Evolutionary conservation across 2,888 invertebrate species (phyloP), one percentile per base, ranked within the genome.

Genomic region (Lepas anatifera): DNA sequence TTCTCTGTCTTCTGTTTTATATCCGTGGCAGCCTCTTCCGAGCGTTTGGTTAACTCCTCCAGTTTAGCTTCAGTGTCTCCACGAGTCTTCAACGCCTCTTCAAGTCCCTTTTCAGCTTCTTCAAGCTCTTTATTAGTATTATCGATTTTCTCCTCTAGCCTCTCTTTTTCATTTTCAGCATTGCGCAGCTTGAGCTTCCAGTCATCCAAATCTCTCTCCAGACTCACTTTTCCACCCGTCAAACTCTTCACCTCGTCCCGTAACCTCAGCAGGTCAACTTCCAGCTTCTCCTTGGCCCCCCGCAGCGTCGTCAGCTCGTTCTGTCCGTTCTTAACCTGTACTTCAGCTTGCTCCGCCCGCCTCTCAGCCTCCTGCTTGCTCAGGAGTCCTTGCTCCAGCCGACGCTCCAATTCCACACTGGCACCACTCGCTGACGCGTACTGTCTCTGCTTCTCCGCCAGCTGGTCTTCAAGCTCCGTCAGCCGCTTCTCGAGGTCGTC

Each of bases 371-470:
- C 58, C 58, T 58, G 58, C 32, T 22, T 10, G 58, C 22, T 35
- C 8, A 58, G 25, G 22, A 58, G 58, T 6, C 58, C 22, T 10
- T 35, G 58, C 58, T 58, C 58, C 58, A 58, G 58, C 1, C 58
- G 58, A n/a, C 58, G 58, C 35, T 58, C 58, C 35, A 58, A 35
- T 35, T 58, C 58, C 16, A 22, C 58, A 35, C 58, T 58, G 58
- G 58, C 58, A 22, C 16, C 32, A 35, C 58, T 58, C 32, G 58
- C 58, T 22, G 35, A 2, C 35, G 58, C 58, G 58, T 58, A 58
- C 58, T 58, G 58, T 18, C 58, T 32, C 58, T 58, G 58, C 35
- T 58, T 58, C 58, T 58, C 58, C 2, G 58, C 58, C 35, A 58
- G 35, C 58, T 58, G 58, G 6, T 58, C 35, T 35, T 58, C 58